Evolutionary conservation across 2,797 vertebrate genomes (phyloP), one percentile per base, ranked within the genome.

Genomic region (Chaenodraco wilsoni): DNA sequence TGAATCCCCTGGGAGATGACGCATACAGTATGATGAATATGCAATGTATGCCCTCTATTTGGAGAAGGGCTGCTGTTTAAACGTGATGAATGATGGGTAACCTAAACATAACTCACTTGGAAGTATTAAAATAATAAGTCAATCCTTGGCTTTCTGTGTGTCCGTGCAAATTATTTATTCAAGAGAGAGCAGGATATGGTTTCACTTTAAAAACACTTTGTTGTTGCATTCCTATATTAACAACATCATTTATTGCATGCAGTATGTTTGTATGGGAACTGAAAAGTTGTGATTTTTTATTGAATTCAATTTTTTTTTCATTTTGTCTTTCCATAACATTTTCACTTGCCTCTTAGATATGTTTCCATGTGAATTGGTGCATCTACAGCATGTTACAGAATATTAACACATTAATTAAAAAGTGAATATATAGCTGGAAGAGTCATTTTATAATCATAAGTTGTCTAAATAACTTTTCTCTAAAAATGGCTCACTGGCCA

Each of bases 21-120:
- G 82, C 76, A 80, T 31, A 57, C 31, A 69, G 15, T 79, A 74
- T 77, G 65, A 90, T 91, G 81, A 91, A 91, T 90, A 88, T 90
- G 88, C 82, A 88, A 71, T 61, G 49, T 52, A 72, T 73, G 58
- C 48, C 56, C 65, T 84, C 71, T 54, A 79, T 83, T 68, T 50
- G 57, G 19, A 65, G 59, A 21, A 51, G 17, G n/a, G 23, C 67
- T 69, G 54, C 72, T 59, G 63, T 54, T 40, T 31, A 71, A 73
- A 79, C 66, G 68, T 65, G 64, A 75, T 27, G 27, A 27, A 62
- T 70, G 76, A 74, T 41, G 50, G 41, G 54, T 63, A 51, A 64
- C 77, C 51, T 73, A 27, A 44, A 79, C 74, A 56, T 78, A 44
- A 65, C 61, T 79, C 48, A 60, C 46, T 9, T 68, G 58, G 59